Evolutionary conservation across 1,140 invertebrate species (phyloP), one percentile per base, ranked within the genome.

Genomic region (Dolichoris vasculosae): DNA sequence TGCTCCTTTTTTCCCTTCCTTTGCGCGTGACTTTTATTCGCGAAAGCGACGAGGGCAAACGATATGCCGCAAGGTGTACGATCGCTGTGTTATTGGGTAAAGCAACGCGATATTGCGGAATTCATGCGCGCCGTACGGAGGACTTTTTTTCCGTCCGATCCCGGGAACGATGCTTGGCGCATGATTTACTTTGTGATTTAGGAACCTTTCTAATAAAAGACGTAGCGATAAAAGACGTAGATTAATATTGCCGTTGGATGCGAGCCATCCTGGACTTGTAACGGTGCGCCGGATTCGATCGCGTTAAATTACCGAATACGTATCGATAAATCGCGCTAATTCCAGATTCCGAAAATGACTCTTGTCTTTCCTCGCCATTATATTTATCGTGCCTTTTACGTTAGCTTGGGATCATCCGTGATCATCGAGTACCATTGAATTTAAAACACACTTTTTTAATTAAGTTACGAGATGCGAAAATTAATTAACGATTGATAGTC

Each of bases 41-140:
- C 76, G 6, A 26, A 6, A 73, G 38, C 69, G 69, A 73, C 69
- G 75, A 76, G 75, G 75, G 46, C 43, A 17, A 51, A 76, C 75
- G 67, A 80, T 80, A 69, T 82, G 30, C 64, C 32, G 69, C 48
- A 59, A 73, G 81, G 80, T 59, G 81, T 38, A 38, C 30, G 7
- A 17, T 78, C 78, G 55, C 17, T 67, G 38, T 73, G 81, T 75
- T 82, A 82, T 82, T 82, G 69, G 69, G 81, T 59, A 69, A 81
- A 43, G 30, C 35, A 9, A 43, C 59, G 78, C 78, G 55, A 80
- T 80, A 80, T 71, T 71, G 79, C n/a, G 43, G 43, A 82, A 82
- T 69, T 48, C 59, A 64, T 59, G 63, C 59, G 51, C 48, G 48
- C 1, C 73, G 26, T n/a, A 48, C 48, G 48, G 2, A 26, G 43